A percentile compares a stretch with the other conserved stretches of the same genome.
phyloP scores from a whole-genome alignment of 2,113 vertebrate species.

The Thomomys bottae region DNA sequence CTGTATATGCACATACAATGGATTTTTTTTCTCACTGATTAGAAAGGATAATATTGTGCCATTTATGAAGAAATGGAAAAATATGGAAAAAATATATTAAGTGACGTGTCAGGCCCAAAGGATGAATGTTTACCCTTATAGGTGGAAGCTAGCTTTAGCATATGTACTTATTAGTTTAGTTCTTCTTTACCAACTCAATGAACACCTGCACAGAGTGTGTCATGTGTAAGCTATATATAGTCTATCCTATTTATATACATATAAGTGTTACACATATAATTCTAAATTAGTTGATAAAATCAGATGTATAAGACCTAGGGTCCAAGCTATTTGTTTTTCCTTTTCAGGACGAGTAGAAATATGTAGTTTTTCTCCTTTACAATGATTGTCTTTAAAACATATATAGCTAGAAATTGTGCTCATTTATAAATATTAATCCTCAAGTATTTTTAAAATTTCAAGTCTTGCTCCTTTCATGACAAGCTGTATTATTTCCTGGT shows the following conservation, averaged over 20 bases:
- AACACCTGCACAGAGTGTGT: background rate
- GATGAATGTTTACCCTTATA: too few species aligned
- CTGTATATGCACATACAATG: too few species aligned
- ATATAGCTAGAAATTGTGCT: background rate
- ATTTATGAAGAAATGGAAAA: too few species aligned
- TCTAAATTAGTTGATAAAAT: too few species aligned
- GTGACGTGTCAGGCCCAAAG: too few species aligned
- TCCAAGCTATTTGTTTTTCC: background rate
- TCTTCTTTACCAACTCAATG: background rate
- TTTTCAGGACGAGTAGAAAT: background rate
- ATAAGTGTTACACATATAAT: background rate
- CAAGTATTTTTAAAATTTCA: background rate
- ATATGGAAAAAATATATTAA: too few species aligned
- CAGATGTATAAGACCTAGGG: too few species aligned
- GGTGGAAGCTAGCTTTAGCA: too few species aligned
- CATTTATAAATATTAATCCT: background rate
- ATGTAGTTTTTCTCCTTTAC: background rate
- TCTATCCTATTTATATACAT: background rate
- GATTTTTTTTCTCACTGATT: too few species aligned
- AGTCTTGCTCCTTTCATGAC: background rate
- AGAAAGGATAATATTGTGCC: too few species aligned
- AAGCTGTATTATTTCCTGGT: background rate
- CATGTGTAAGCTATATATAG: background rate
- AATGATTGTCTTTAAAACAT: background rate
- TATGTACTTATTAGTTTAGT: too few species aligned